phyloP scores from a whole-genome alignment of 2,797 vertebrate genomes.

The Leptoclinus maculatus region DNA sequence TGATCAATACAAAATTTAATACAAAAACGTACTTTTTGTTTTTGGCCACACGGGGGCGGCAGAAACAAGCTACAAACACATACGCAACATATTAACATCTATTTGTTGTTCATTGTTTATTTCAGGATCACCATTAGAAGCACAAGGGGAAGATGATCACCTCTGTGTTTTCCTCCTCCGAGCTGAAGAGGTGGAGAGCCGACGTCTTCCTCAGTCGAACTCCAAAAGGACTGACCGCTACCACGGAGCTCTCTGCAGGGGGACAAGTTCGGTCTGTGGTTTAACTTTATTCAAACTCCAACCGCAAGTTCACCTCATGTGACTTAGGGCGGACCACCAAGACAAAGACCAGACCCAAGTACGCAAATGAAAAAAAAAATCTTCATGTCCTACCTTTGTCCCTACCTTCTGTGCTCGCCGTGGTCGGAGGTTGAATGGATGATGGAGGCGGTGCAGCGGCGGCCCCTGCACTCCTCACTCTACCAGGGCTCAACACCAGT shows the following conservation, averaged over 20 bases:
- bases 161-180: conserved; percentile 76
- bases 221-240: conserved; percentile 86
- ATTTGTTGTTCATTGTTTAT: neutral
- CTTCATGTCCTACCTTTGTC: neutral
- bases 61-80: neutral
- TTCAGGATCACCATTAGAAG: neutral
- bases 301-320: neutral
- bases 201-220: conserved; percentile 87
- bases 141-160: conserved; percentile 5
- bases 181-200: conserved; percentile 80
- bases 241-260: conserved; percentile 41
- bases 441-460: neutral
- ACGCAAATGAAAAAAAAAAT: neutral
- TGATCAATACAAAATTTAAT: neutral
- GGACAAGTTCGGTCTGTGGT: neutral
- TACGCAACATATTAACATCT: neutral
- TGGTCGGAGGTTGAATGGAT: conserved; percentile 24
- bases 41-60: neutral
- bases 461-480: conserved; percentile 32
- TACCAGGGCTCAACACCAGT: conserved; percentile 26
- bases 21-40: neutral
- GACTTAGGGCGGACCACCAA: neutral
- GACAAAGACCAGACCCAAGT: neutral
- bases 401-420: conserved; percentile 53
- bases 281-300: conserved; percentile 2